phyloP scores from a whole-genome alignment of 2,113 vertebrate species.

The Dasyprocta punctata region DNA sequence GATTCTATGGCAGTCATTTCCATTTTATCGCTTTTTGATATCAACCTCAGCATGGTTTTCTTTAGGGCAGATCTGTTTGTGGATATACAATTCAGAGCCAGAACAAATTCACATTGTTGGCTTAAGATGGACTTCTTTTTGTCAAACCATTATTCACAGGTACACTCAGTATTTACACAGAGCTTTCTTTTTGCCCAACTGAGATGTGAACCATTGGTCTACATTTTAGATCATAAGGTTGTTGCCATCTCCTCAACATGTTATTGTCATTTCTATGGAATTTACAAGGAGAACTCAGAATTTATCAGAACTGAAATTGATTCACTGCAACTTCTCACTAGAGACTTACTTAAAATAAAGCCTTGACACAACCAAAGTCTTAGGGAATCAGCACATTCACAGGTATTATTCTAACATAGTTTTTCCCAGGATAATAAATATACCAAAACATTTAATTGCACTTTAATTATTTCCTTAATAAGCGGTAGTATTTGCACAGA shows the following conservation, averaged over 20 bases:
- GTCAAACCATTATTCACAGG: neutral
- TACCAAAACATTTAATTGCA: conserved; percentile 30
- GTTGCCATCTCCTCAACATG: neutral
- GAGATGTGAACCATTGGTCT: neutral
- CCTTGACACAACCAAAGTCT: neutral
- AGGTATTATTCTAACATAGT: conserved; percentile 40
- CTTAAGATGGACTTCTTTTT: neutral
- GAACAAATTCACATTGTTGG: neutral
- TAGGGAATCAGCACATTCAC: conserved; percentile 39
- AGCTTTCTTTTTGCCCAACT: neutral
- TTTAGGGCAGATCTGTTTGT: neutral
- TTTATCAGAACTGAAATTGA: conserved; percentile 52
- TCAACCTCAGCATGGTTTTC: conserved; percentile 7
- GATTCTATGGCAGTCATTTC: neutral
- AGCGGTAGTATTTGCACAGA: neutral
- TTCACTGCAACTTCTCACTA: conserved; percentile 21
- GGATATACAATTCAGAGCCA: neutral
- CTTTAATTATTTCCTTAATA: conserved; percentile 64
- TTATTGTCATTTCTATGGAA: conserved; percentile 51
- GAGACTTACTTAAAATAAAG: conserved; percentile 32
- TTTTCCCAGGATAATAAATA: conserved; percentile 21
- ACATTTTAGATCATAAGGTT: neutral
- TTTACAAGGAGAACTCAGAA: conserved; percentile 9
- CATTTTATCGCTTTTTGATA: conserved; percentile 47
- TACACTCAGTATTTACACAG: neutral